Percentiles rank a stretch among this genome's conserved stretches.
phyloP scores from a whole-genome alignment of 2,113 vertebrate species.

The Urocitellus parryii region DNA sequence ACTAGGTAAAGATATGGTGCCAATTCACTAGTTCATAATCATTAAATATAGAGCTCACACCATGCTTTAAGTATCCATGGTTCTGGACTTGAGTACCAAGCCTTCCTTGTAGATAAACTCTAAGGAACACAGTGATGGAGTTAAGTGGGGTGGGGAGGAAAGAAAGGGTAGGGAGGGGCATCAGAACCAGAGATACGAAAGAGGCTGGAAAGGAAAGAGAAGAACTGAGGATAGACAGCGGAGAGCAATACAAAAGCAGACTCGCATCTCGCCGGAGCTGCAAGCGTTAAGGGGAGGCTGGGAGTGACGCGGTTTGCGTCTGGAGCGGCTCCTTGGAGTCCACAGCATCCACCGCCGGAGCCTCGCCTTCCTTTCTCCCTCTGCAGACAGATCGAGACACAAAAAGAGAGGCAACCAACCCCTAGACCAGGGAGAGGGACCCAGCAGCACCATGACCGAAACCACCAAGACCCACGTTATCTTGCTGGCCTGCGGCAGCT shows the following conservation, averaged over 20 bases:
- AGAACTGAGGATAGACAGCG: neutral
- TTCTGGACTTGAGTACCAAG: neutral
- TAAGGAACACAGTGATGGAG: neutral
- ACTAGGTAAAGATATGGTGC: conserved; percentile 14
- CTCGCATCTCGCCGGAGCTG: conserved; percentile 59
- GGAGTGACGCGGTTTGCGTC: conserved; percentile 83
- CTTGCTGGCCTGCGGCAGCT: conserved; percentile 97
- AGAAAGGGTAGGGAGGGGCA: neutral
- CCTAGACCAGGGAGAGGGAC: conserved; percentile 46
- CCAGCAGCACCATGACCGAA: conserved; percentile 91
- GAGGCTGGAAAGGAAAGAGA: neutral
- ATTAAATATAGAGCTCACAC: neutral
- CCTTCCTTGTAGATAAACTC: neutral
- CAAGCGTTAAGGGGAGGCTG: conserved; percentile 81
- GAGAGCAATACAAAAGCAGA: conserved; percentile 55
- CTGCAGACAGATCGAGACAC: conserved; percentile 86
- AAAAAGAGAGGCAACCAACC: conserved; percentile 71
- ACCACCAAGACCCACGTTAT: conserved; percentile 96
- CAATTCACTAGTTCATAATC: neutral
- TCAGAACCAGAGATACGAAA: neutral
- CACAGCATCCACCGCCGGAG: conserved; percentile 85
- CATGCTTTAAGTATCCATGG: neutral
- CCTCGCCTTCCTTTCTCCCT: conserved; percentile 86
- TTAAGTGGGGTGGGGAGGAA: neutral
- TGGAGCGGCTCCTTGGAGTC: conserved; percentile 83